Base-by-base conservation (phyloP, 2,113 vertebrate genomes). In the Panthera tigris region DNA sequence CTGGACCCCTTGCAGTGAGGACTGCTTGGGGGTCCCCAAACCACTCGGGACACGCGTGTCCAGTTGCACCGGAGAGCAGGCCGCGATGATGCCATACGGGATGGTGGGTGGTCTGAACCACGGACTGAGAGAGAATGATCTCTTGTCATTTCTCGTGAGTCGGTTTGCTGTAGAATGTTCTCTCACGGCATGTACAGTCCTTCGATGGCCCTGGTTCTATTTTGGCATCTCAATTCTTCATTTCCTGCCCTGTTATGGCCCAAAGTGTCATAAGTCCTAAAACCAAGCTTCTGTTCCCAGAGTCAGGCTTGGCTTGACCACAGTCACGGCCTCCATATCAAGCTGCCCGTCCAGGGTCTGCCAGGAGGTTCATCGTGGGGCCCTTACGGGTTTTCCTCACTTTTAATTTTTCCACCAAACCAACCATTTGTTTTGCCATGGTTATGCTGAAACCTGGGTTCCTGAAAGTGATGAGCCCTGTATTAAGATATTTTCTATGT, bases 251-350 rank as follows among this genome's bases (percentile, higher is more conserved):
- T 52, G 45, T 4, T 39, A 31, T 65, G 33, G 19, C 27, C 15
- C 7, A 0, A 33, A 33, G n/a, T 15, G 13, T 16, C 21, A 2
- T 0, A 50, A 23, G 1, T 13, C 29, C 52, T 11, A 19, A 63
- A 65, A 14, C 6, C 4, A 19, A 78, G n/a, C 10, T 36, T 27
- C 21, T 2, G 21, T 25, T n/a, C 12, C 78, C 16, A 14, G 31
- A 55, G 66, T 23, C 5, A 0, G 10, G 7, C 2, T 0, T 5
- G 29, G 14, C 16, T 50, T 6, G 14, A 27, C 5, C 21, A n/a
- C 4, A 14, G 3, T 27, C 39, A 13, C 0, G 2, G 7, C 7
- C 3, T 4, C 1, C 4, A 4, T 19, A 27, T 4, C 16, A 39
- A 7, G 2, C 66, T 55, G 4, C 13, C 19, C 1, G 9, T 9